Evolutionary conservation across 2,888 invertebrate genomes (phyloP).

Genomic region (Eupithecia inturbata): DNA sequence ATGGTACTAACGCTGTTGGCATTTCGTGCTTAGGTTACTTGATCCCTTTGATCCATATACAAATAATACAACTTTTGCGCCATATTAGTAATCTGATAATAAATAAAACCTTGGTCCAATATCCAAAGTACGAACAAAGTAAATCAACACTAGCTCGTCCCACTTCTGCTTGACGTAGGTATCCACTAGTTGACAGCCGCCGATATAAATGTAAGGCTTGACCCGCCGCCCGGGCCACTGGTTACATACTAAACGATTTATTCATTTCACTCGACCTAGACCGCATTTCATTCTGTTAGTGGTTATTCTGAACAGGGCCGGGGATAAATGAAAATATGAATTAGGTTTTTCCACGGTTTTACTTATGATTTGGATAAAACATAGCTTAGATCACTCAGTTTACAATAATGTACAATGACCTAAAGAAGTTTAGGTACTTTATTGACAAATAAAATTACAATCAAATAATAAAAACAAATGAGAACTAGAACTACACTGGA

Average conservation of each 20-base stretch:
- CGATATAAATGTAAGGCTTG: not conserved
- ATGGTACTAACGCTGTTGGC: too few relatives aligned
- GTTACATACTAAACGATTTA: conserved; percentile 10
- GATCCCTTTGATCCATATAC: too few relatives aligned
- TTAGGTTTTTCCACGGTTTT: not conserved
- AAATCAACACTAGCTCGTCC: not conserved
- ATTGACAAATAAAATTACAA: too few relatives aligned
- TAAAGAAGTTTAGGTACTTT: too few relatives aligned
- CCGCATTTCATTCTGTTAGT: not conserved
- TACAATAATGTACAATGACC: too few relatives aligned
- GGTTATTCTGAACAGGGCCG: not conserved
- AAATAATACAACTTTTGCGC: too few relatives aligned
- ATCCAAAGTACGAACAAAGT: not conserved
- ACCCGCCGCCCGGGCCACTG: not conserved
- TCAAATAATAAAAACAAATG: too few relatives aligned
- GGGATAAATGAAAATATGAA: not conserved
- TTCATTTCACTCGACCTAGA: not conserved
- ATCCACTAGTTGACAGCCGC: conserved; percentile 8
- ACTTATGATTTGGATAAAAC: not conserved
- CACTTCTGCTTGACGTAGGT: conserved; percentile 4
- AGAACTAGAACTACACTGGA: too few relatives aligned
- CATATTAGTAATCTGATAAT: not conserved
- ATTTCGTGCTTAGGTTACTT: too few relatives aligned
- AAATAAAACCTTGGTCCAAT: not conserved
- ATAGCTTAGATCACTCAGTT: too few relatives aligned